These are phyloP conservation scores for Ceratoteleas bidentatus DNA, from an alignment of 1,140 invertebrate species.

Conservation along the genomic window DNA sequence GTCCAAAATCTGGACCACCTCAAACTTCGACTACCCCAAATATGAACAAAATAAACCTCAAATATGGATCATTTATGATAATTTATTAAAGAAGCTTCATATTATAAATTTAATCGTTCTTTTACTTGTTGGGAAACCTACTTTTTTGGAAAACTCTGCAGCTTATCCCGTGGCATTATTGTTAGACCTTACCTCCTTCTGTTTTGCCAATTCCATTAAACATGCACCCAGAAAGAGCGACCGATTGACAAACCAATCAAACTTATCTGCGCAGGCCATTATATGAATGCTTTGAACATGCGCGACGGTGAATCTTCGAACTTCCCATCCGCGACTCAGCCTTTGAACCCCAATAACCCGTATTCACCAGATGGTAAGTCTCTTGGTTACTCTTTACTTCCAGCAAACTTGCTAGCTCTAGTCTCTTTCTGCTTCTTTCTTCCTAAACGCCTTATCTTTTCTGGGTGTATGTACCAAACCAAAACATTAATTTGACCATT, in stretches of 20 bases:
- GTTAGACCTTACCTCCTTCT: background rate
- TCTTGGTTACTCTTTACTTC: constrained; percentile 33
- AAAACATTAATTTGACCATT: background rate
- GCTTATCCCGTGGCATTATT: background rate
- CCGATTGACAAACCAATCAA: constrained; percentile 19
- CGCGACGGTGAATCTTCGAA: constrained; percentile 82
- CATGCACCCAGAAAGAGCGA: constrained; percentile 47
- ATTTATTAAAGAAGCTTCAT: no score
- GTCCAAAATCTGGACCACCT: no score
- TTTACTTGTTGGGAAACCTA: no score
- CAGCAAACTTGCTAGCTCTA: background rate
- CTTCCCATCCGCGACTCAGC: constrained; percentile 88
- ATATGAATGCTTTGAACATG: constrained; percentile 82
- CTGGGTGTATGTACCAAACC: constrained; percentile 33
- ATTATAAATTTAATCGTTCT: no score
- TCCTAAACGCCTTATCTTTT: constrained; percentile 3
- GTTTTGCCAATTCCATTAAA: background rate
- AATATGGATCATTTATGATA: no score
- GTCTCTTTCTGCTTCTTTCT: background rate
- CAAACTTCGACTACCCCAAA: no score
- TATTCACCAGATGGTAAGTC: constrained; percentile 93
- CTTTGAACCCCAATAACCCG: constrained; percentile 92
- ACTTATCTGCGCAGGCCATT: constrained; percentile 79
- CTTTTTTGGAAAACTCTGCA: no score
- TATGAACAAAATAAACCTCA: no score